Percentiles rank a stretch among this genome's conserved stretches.
Evolutionary conservation across 2,113 vertebrate genomes (phyloP).

Genomic region (Galemys pyrenaicus): DNA sequence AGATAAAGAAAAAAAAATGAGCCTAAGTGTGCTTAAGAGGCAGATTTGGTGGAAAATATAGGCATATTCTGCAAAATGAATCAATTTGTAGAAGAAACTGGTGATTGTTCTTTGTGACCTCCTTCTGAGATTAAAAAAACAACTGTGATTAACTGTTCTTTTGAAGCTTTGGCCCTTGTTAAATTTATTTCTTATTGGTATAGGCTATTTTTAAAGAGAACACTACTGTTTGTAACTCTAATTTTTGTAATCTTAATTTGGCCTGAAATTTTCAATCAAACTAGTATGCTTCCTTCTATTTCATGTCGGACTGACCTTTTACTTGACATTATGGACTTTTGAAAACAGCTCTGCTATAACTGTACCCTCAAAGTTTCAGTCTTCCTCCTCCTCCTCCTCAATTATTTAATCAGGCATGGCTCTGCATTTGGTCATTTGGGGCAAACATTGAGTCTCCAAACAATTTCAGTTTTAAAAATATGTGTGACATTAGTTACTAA

Average conservation of each 20-base stretch:
- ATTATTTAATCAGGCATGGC: not conserved
- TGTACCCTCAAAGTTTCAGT: not conserved
- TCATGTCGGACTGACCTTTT: not conserved
- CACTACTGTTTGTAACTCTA: not conserved
- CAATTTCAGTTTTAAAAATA: conserved; percentile 15
- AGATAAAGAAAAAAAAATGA: not conserved
- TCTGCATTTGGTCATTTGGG: not conserved
- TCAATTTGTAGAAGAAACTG: conserved; percentile 38
- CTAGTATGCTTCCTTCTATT: not conserved
- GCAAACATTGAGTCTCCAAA: not conserved
- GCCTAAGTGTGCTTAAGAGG: not conserved
- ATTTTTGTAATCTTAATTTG: conserved; percentile 19
- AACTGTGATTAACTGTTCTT: not conserved
- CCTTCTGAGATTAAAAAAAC: conserved; percentile 11
- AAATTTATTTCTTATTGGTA: conserved; percentile 19
- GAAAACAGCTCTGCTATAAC: not conserved
- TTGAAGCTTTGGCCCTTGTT: not conserved
- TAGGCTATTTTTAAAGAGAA: conserved; percentile 17
- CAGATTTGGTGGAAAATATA: not conserved
- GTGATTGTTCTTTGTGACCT: not conserved
- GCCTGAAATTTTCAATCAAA: not conserved
- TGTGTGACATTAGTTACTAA: not conserved
- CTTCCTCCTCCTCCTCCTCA: not conserved
- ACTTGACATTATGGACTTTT: not conserved
- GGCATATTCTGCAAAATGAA: conserved; percentile 32